Evolutionary conservation across 2,888 invertebrate genomes (phyloP), one percentile per base, ranked within the genome.

Genomic region (Leptinotarsa rubiginosa): DNA sequence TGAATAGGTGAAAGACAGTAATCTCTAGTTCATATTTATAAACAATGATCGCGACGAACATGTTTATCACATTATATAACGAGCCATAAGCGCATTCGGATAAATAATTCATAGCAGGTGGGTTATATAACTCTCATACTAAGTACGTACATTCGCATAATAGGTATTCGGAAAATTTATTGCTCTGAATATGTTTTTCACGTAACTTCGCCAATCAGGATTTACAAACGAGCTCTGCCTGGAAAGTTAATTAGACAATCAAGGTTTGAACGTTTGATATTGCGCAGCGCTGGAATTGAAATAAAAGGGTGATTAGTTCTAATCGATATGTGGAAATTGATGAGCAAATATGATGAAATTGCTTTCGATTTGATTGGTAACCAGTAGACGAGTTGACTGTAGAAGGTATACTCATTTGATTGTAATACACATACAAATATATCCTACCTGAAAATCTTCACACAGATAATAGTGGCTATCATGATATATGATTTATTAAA

Each of bases 121-220:
- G n/a, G 65, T 75, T 75, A 75, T 66, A 65, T 72, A 75, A 75
- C 64, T 41, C 22, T 22, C 18, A 69, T 72, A 71, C 47, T 62
- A 64, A 70, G 47, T 68, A 74, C 54, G 52, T 70, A 67, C 70
- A 70, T 70, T 70, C 67, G 47, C 64, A 56, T 62, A 22, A 54
- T 62, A 68, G 71, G 68, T 65, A 71, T 73, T 71, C 65, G 62
- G 56, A 76, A 71, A 71, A 76, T 73, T 56, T 72, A 71, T 73
- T 56, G 67, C 54, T 47, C 71, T 56, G 72, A 56, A 69, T 69
- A 56, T 31, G 49, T 52, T 62, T 73, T 76, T 76, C 73, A 76
- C 73, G 67, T 72, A 76, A 76, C 69, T 31, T 4, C 41, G 41
- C n/a, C 31, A 7, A 62, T 62, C 62, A 62, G 31, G 7, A 62